Base-by-base conservation (phyloP, 2,888 invertebrate species). In the Chloromyia formosa region DNA sequence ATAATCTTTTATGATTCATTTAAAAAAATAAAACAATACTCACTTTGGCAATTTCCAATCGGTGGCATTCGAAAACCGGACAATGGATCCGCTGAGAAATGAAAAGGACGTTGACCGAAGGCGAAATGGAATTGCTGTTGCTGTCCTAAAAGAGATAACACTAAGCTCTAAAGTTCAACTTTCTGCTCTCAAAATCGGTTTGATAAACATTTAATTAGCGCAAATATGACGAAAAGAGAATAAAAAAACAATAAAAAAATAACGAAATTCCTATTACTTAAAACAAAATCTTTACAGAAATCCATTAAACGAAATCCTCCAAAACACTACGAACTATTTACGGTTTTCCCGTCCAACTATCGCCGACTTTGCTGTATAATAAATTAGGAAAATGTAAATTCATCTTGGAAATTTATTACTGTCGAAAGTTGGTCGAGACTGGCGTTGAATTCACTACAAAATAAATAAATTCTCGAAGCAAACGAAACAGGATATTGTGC, bases 61-160 rank as follows among this genome's bases (percentile, higher is more conserved):
- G 94, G 94, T 77, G 94, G 94, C 93, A 94, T 94, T 76, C 94
- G 89, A 86, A 94, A 95, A 78, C 93, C 93, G 61, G 94, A 94
- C 64, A 95, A 88, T 54, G 94, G 94, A 86, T 94, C 94, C 75
- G 94, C 91, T 79, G 94, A 94, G 82, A 96, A 94, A 75, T 94
- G 92, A 85, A 94, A 94, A 73, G 94, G 94, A 78, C 94, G 89
- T 85, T 94, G 94, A 56, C 94, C 94, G 80, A 93, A 94, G 82
- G 94, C 94, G 87, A 96, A 95, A 87, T 96, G 95, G 87, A 96
- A 95, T 88, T 95, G 95, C 87, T 96, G 95, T 88, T 96, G 96
- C 87, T 94, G 94, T 88, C 96, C 96, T 96, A 93, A 88, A 90
- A 94, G 91, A 87, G 93, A 93, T 87, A 94, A 89, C 92, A 94